Base-by-base conservation (phyloP, 2,888 invertebrate species). In the Drosophila robusta region DNA sequence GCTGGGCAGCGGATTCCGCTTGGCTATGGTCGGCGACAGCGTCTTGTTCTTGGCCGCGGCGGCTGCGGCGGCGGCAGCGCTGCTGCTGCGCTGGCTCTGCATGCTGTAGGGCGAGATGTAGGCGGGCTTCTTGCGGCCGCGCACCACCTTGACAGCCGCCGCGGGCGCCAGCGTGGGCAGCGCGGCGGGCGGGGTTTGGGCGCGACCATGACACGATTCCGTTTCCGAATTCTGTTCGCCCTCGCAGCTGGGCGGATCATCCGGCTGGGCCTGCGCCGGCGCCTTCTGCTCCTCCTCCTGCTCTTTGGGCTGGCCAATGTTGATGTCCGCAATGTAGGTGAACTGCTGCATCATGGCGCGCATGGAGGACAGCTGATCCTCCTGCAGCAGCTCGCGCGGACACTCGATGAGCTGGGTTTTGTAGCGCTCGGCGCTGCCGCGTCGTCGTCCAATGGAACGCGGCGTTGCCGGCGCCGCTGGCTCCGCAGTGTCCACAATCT, bases 351-450 rank as follows among this genome's bases (percentile, higher is more conserved):
- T 92, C 84, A 91, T 87, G 29, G 89, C 90, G 14, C 86, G 81
- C 22, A 91, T 89, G 7, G 92, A 91, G 22, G 89, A 85, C 52
- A 89, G 70, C 45, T 87, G 88, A 26, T 89, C 86, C 29, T 41
- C 42, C 6, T 76, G 70, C 45, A 87, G 34, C 51, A 78, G 47
- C 5, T 75, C 69, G 5, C 45, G 55, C 0, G 88, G 88, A 60
- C 84, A 91, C 12, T 82, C 75, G 18, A 96, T 91, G 0, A 96
- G 95, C 81, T 95, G 94, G 2, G 96, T 97, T 80, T 95, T 94
- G 90, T 95, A 96, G 52, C 96, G 93, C 49, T 96, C 96, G 6
- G 95, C 94, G 70, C 85, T 89, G 65, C 82, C 78, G 4, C 90
- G 79, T 29, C 90, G 56, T 4, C 89, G 68, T 2, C 76, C 89